Base-by-base conservation (phyloP, 2,888 invertebrate genomes). In the Spatulosminthurus flaviceps region DNA sequence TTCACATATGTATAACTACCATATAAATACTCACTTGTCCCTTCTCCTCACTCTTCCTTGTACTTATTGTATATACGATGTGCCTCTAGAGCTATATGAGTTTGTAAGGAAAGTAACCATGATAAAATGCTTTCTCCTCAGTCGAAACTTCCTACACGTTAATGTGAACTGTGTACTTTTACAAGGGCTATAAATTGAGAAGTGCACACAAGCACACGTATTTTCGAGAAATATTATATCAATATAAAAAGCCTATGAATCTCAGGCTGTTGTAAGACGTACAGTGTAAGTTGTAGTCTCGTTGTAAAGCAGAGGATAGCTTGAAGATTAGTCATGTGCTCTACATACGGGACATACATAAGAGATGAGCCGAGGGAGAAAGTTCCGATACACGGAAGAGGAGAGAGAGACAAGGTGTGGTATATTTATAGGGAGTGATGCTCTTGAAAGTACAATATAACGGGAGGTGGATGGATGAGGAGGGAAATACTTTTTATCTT, bases 111-210 rank as follows among this genome's bases (percentile, higher is more conserved):
- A 19, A 51, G 16, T 5, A n/a, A 19, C n/a, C 51, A 13, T 51
- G n/a, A 51, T 51, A 51, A 51, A 51, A 13, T 51, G n/a, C 51
- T 51, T 51, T 51, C 51, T 19, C 51, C 16, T 19, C 51, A 13
- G n/a, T 16, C 5, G 51, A 51, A 51, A 13, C 19, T 51, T 51
- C 16, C 7, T 51, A n/a, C n/a, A 13, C 51, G n/a, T 51, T 51
- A 51, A 19, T 51, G n/a, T 19, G 51, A 51, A n/a, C 51, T 51
- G 51, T 51, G 51, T 51, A 51, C 51, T 51, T 51, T 51, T 51
- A 51, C 51, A 51, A 51, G 51, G 51, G 51, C 51, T 51, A 51
- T 51, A 51, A 51, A 51, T 51, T 51, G 51, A 51, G 51, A 19
- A 51, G 51, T 5, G 9, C n/a, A 16, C 5, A n/a, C n/a, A n/a